A percentile compares a stretch with the other conserved stretches of the same genome.
Evolutionary conservation across 2,888 invertebrate species (phyloP).

Genomic region (Epinotia ramella): DNA sequence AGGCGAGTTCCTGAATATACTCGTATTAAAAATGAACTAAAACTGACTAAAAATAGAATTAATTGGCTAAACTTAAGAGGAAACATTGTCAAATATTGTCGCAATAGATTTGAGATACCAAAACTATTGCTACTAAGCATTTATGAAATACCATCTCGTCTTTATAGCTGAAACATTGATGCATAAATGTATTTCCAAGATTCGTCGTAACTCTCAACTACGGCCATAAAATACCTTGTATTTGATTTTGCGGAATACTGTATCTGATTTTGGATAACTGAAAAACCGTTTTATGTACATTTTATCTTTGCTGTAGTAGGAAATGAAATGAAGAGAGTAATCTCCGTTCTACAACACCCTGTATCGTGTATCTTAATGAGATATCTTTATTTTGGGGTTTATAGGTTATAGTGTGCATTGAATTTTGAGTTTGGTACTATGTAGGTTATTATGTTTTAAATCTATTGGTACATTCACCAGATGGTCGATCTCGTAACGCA

Average conservation of each 20-base stretch:
- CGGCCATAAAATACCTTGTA: slow-evolving; percentile 43
- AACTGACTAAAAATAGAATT: too few relatives aligned
- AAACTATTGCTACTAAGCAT: slow-evolving; percentile 24
- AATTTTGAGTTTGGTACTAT: neutral
- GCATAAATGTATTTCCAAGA: slow-evolving; percentile 37
- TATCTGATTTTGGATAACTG: slow-evolving; percentile 40
- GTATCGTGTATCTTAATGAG: slow-evolving; percentile 43
- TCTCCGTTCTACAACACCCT: slow-evolving; percentile 38
- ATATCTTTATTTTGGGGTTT: slow-evolving; percentile 38
- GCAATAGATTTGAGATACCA: neutral
- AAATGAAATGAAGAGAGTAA: slow-evolving; percentile 42
- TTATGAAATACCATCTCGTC: slow-evolving; percentile 1
- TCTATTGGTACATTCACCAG: neutral
- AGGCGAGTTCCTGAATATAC: too few relatives aligned
- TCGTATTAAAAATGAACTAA: too few relatives aligned
- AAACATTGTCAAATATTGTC: neutral
- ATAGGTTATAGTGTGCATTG: slow-evolving; percentile 7
- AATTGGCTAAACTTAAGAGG: too few relatives aligned
- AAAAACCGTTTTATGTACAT: slow-evolving; percentile 37
- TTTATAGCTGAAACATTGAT: slow-evolving; percentile 38
- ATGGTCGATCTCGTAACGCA: too few relatives aligned
- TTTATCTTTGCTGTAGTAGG: slow-evolving; percentile 34
- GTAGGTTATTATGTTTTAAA: neutral
- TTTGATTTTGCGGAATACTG: slow-evolving; percentile 39
- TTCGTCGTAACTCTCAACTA: slow-evolving; percentile 35